Percentiles rank a stretch among this genome's conserved stretches.
Conservation (phyloP, 2,113 vertebrate species). For the Steatornis caripensis region DNA sequence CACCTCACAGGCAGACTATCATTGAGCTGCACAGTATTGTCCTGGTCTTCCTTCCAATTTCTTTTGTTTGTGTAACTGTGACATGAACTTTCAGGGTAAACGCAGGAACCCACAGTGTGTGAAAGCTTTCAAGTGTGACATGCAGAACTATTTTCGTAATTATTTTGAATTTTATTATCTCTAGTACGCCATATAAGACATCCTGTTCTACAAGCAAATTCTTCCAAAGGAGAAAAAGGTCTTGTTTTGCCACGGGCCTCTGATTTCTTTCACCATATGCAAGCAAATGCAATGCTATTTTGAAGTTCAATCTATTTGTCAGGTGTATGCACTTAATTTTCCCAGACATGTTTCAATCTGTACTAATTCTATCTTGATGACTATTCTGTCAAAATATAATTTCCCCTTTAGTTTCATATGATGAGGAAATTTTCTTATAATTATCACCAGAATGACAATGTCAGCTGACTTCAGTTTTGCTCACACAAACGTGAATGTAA, state of each 20-base stretch:
- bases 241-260: background rate
- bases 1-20: background rate
- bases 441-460: background rate
- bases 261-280: background rate
- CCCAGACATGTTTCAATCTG: background rate
- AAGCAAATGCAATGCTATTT: background rate
- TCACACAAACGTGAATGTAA: background rate
- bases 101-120: background rate
- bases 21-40: background rate
- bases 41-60: background rate
- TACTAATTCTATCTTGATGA: background rate
- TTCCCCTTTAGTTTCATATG: background rate
- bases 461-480: background rate
- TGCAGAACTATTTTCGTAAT: background rate
- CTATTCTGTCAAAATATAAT: slow-evolving; percentile 22
- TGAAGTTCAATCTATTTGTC: background rate
- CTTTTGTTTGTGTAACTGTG: background rate
- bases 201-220: background rate
- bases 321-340: background rate
- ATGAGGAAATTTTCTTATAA: background rate
- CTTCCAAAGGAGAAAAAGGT: background rate
- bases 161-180: background rate
- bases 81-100: background rate
- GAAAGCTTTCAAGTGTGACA: background rate
- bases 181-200: background rate